Conservation (phyloP, 2,888 invertebrate genomes). For the Cheilosia vernalis region DNA sequence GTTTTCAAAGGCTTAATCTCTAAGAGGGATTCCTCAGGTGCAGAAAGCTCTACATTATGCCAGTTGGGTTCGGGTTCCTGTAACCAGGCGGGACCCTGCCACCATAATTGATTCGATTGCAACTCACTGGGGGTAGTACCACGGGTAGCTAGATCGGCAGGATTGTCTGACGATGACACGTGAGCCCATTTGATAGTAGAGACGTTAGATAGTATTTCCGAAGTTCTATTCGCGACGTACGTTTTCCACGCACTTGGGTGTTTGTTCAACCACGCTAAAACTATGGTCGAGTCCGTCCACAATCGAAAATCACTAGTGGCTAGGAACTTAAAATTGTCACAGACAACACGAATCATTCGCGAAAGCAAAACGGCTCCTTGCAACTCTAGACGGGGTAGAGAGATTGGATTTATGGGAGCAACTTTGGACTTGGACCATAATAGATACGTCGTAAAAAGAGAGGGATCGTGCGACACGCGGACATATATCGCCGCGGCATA, state of each 20-base stretch:
- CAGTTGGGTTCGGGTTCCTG: background rate
- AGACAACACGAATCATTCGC: too few species aligned
- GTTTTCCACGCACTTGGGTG: slow-evolving; percentile 47
- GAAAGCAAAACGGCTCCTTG: too few species aligned
- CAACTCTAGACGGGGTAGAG: too few species aligned
- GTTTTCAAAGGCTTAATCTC: background rate
- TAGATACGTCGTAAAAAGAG: background rate
- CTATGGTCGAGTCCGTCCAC: slow-evolving; percentile 1
- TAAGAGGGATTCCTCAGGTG: background rate
- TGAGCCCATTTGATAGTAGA: background rate
- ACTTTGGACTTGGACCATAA: too few species aligned
- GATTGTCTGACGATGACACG: slow-evolving; percentile 5
- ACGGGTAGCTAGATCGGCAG: slow-evolving; percentile 10
- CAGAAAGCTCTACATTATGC: background rate
- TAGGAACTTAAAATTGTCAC: background rate
- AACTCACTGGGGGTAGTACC: background rate
- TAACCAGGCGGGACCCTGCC: slow-evolving; percentile 10
- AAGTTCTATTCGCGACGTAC: slow-evolving; percentile 52
- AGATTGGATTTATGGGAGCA: too few species aligned
- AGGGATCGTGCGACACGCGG: background rate
- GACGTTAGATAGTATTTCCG: slow-evolving; percentile 16
- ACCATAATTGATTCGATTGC: background rate
- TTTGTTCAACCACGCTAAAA: slow-evolving; percentile 26
- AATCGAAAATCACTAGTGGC: background rate
- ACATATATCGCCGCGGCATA: slow-evolving; percentile 36